Evolutionary conservation across 2,113 vertebrate species (phyloP).

Genomic region (Ptilonorhynchus violaceus): DNA sequence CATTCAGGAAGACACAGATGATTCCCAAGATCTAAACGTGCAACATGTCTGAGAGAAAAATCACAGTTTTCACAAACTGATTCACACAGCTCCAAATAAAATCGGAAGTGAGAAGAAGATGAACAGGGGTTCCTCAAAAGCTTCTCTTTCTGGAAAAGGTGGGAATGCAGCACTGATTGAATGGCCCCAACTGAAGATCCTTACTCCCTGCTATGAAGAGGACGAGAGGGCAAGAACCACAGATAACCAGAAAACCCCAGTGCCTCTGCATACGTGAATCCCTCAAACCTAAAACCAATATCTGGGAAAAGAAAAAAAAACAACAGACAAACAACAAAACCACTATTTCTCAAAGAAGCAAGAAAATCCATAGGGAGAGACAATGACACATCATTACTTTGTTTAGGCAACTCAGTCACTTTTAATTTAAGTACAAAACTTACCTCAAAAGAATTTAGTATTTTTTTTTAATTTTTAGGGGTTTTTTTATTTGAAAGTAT

Average conservation of each 20-base stretch:
- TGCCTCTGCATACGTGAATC: accelerated
- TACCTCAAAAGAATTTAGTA: background rate
- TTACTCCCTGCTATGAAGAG: background rate
- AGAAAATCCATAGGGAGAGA: background rate
- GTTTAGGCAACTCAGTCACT: background rate
- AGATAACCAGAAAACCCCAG: background rate
- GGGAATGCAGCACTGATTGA: background rate
- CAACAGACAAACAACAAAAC: background rate
- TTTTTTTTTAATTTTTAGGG: accelerated
- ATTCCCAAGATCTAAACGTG: background rate
- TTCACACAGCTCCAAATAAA: background rate
- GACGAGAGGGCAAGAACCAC: background rate
- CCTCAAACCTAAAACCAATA: background rate
- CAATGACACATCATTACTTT: background rate
- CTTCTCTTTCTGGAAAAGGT: background rate
- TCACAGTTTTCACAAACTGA: background rate
- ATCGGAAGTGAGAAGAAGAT: background rate
- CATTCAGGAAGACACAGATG: background rate
- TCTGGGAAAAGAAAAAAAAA: too few relatives aligned
- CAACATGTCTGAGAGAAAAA: background rate
- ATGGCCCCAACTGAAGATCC: background rate
- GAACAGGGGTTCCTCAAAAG: background rate
- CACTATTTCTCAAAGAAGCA: background rate
- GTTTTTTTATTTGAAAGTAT: background rate
- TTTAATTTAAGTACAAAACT: background rate